phyloP scores from a whole-genome alignment of 1,140 invertebrate genomes.

The Zaprionus gabonicus region DNA sequence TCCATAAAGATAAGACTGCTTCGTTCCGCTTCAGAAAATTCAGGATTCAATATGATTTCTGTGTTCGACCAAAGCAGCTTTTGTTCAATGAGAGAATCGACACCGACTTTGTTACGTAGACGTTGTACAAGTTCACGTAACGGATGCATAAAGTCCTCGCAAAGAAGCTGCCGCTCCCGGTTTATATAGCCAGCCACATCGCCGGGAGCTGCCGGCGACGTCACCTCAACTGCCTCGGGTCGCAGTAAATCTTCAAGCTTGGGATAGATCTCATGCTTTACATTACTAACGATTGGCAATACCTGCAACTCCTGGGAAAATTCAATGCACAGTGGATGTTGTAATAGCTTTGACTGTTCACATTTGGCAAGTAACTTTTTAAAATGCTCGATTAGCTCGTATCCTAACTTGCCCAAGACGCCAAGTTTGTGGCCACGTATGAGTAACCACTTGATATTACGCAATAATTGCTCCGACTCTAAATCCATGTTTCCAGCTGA shows the following conservation, averaged over 20 bases:
- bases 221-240: not conserved
- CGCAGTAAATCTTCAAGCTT: constrained; percentile 55
- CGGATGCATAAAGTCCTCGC: constrained; percentile 90
- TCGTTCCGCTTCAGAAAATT: constrained; percentile 49
- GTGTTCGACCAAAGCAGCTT: constrained; percentile 75
- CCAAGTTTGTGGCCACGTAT: constrained; percentile 54
- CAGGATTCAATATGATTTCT: constrained; percentile 59
- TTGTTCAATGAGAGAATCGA: constrained; percentile 57
- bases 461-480: constrained; percentile 41
- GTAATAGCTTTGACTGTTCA: constrained; percentile 7
- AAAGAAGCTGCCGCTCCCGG: constrained; percentile 90
- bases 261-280: constrained; percentile 67
- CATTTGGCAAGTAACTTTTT: constrained; percentile 47
- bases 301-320: constrained; percentile 29
- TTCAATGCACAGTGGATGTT: constrained; percentile 24
- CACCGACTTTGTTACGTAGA: constrained; percentile 66
- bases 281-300: constrained; percentile 2
- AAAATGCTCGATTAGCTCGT: constrained; percentile 50
- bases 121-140: constrained; percentile 84
- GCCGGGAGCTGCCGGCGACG: not conserved
- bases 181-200: constrained; percentile 89
- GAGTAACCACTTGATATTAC: constrained; percentile 54
- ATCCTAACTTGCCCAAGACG: constrained; percentile 19
- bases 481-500: constrained; percentile 30
- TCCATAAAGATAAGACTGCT: constrained; percentile 65